phyloP scores from a whole-genome alignment of 2,113 vertebrate species.

The Merops nubicus region DNA sequence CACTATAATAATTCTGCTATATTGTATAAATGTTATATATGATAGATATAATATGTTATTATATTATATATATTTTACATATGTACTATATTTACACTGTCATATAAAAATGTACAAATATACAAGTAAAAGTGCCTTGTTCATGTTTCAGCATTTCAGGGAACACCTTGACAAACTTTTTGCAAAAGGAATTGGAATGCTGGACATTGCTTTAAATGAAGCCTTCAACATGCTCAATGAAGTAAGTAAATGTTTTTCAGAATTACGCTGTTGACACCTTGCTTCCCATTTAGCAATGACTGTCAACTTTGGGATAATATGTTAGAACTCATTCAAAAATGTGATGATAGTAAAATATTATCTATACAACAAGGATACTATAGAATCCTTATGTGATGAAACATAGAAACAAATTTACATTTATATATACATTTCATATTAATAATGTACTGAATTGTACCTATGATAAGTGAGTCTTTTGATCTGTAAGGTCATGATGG shows the following conservation, averaged over 20 bases:
- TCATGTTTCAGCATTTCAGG: slow-evolving; percentile 89
- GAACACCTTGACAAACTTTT: slow-evolving; percentile 93
- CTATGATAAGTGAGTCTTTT: neutral
- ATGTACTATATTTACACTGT: no score
- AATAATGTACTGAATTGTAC: neutral
- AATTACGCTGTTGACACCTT: neutral
- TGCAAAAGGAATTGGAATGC: slow-evolving; percentile 96
- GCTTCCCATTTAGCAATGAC: neutral
- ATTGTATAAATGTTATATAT: no score
- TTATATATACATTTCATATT: neutral
- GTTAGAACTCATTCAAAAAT: neutral
- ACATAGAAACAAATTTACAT: neutral
- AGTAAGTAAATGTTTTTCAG: slow-evolving; percentile 77
- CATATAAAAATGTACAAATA: no score
- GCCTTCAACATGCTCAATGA: slow-evolving; percentile 93
- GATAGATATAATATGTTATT: no score
- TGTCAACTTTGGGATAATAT: neutral
- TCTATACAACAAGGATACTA: neutral
- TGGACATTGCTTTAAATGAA: slow-evolving; percentile 92
- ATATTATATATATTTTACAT: no score
- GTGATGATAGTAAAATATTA: neutral
- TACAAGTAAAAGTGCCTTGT: neutral
- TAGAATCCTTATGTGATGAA: neutral
- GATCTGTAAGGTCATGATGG: neutral
- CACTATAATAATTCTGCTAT: no score